These are phyloP conservation scores for Triplophysa tibetana DNA, from an alignment of 2,113 vertebrate species.

Conservation along the genomic window DNA sequence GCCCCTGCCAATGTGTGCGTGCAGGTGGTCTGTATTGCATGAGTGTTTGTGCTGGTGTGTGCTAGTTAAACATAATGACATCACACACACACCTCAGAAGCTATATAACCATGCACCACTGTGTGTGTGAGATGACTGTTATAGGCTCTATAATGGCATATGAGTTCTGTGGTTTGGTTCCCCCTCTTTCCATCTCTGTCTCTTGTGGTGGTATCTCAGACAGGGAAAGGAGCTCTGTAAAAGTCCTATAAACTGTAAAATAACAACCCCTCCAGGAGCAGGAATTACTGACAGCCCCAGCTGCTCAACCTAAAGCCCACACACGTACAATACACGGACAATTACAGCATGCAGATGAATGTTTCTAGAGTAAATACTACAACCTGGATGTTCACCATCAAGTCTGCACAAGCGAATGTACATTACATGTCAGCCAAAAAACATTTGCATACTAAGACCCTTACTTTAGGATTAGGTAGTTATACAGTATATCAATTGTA, in stretches of 20 bases:
- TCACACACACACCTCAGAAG: background rate
- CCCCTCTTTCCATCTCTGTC: constrained; percentile 23
- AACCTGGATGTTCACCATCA: too few relatives aligned
- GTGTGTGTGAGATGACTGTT: background rate
- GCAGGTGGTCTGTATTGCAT: background rate
- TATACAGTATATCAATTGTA: too few relatives aligned
- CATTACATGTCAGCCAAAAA: too few relatives aligned
- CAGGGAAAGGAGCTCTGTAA: constrained; percentile 35
- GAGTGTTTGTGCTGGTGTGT: constrained; percentile 27
- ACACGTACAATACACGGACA: constrained; percentile 14
- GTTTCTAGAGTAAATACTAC: too few relatives aligned
- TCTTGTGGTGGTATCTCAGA: constrained; percentile 44
- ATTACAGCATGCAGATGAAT: too few relatives aligned
- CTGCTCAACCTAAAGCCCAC: constrained; percentile 40
- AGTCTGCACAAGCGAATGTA: too few relatives aligned
- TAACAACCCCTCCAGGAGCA: constrained; percentile 42
- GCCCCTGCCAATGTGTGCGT: constrained; percentile 6
- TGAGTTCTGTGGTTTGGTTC: constrained; percentile 41
- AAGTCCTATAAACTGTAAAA: constrained; percentile 47
- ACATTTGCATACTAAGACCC: too few relatives aligned
- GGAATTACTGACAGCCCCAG: constrained; percentile 50
- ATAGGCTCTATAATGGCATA: constrained; percentile 26
- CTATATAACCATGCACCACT: background rate
- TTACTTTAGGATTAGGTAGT: too few relatives aligned
- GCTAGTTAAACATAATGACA: constrained; percentile 4